Evolutionary conservation across 2,888 invertebrate genomes (phyloP).

Genomic region (Myopa testacea): DNA sequence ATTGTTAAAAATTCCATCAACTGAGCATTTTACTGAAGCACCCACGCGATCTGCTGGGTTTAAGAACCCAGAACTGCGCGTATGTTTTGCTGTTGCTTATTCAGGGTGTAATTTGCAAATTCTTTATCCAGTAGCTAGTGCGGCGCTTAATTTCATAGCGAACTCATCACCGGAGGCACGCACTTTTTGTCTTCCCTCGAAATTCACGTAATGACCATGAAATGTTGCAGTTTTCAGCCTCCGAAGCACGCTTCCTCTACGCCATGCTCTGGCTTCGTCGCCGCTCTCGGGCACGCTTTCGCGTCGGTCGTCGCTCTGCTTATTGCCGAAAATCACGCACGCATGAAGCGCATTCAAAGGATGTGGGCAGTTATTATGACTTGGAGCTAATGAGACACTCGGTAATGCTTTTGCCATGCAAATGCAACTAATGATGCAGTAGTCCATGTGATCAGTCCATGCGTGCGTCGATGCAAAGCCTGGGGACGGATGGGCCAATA

Average conservation of each 20-base stretch:
- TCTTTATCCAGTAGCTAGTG: slow-evolving; percentile 28
- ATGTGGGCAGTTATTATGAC: slow-evolving; percentile 36
- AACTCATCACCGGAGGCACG: slow-evolving; percentile 3
- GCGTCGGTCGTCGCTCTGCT: background rate
- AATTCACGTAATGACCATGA: slow-evolving; percentile 59
- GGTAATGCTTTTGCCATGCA: slow-evolving; percentile 34
- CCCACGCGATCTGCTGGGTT: slow-evolving; percentile 51
- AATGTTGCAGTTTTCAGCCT: slow-evolving; percentile 58
- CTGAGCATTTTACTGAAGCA: slow-evolving; percentile 40
- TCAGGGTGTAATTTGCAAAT: slow-evolving; percentile 22
- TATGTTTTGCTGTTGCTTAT: background rate
- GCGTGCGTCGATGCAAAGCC: background rate
- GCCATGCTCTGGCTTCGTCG: slow-evolving; percentile 20
- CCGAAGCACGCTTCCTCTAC: slow-evolving; percentile 29
- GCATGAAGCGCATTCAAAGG: slow-evolving; percentile 11
- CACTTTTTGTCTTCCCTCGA: slow-evolving; percentile 19
- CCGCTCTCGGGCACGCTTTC: background rate
- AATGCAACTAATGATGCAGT: slow-evolving; percentile 26
- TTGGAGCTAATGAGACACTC: slow-evolving; percentile 30
- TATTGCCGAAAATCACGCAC: slow-evolving; percentile 37
- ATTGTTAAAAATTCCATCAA: slow-evolving; percentile 7
- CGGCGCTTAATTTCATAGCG: slow-evolving; percentile 18
- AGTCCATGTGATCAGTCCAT: too few species aligned
- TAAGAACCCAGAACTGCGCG: slow-evolving; percentile 19
- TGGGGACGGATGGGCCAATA: background rate